Base-by-base conservation (phyloP, 2,113 vertebrate genomes). In the Pollimyrus isidori region DNA sequence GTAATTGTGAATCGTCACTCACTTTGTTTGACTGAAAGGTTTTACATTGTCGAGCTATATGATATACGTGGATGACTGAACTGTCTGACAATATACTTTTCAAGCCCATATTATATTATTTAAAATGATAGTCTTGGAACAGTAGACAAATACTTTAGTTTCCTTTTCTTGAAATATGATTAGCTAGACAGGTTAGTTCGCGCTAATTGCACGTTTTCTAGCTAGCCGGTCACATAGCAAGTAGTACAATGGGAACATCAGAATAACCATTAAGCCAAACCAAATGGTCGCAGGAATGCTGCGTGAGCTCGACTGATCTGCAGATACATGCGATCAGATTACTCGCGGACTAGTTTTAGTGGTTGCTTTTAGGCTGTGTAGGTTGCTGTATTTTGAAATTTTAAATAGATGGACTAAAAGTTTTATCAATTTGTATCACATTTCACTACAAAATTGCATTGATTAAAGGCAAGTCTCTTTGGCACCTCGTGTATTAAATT, bases 291-390 rank as follows among this genome's bases (percentile, higher is more conserved):
- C 39, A 82, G 42, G 19, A 45, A 58, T 45, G 73, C 52, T 56
- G 86, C 52, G 39, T 76, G 53, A 39, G 62, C 69, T 89, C 46
- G 82, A 76, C 48, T 89, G 90, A 89, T 46, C 52, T 84, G 82
- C 21, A 46, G 82, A 84, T 84, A 48, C 39, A 21, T 84, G 82
- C 35, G 82, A 46, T 84, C 21, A 46, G 82, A 46, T 84, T 84
- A 84, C 82, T 39, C 4, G 15, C 17, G 35, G 7, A 35, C 13
- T 42, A 42, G 73, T 45, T 84, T 46, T 13, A 23, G 21, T 84
- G 48, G 42, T 45, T 46, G 9, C 82, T 46, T 21, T 21, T 39
- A 83, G 17, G 3, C 19, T 56, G 4, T 15, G 21, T 83, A 45
- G 6, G 7, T 45, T 83, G 11, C 2, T 46, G 82, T 13, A n/a